Base-by-base conservation (phyloP, 2,888 invertebrate genomes). In the Malthinus flaveolus region DNA sequence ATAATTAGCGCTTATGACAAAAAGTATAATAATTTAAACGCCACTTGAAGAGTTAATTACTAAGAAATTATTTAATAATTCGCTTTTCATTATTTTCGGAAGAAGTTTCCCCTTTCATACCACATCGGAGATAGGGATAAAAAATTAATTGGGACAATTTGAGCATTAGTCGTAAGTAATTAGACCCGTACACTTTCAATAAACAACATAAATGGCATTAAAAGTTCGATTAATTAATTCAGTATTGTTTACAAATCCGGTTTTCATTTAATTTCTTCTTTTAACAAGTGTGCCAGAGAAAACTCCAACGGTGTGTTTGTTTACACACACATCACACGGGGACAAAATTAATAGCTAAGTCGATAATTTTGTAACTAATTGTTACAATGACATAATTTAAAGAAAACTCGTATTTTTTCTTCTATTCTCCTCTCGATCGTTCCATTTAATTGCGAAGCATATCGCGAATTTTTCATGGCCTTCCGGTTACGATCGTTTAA, bases 211-310 rank as follows among this genome's bases (percentile, higher is more conserved):
- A 23, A 23, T 23, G 23, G 23, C 5, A 23, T 23, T 23, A 23
- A 23, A 23, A 23, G 23, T 23, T 23, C 23, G 23, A 42, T 42
- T 42, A 42, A 42, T 42, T 15, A 42, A 23, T 11, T 15, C 23
- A 15, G 15, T n/a, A 42, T 42, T 42, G 39, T 42, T 23, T 42
- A 42, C 39, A 12, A 42, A 42, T 42, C 39, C 39, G 39, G 39
- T 42, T 42, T 13, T 15, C 13, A 15, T 42, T 15, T 23, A 23
- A 23, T 23, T 23, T 23, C 23, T 23, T 23, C 23, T 23, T 23
- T 23, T 42, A 15, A 42, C 39, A 42, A 42, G 39, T 42, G 23
- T 42, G 39, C 39, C 39, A 42, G 39, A 42, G 39, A 42, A 42
- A 42, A 42, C 39, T 42, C 15, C 23, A 15, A 42, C 23, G 15